phyloP scores from a whole-genome alignment of 1,140 invertebrate species.

The Sarcophaga bullata region DNA sequence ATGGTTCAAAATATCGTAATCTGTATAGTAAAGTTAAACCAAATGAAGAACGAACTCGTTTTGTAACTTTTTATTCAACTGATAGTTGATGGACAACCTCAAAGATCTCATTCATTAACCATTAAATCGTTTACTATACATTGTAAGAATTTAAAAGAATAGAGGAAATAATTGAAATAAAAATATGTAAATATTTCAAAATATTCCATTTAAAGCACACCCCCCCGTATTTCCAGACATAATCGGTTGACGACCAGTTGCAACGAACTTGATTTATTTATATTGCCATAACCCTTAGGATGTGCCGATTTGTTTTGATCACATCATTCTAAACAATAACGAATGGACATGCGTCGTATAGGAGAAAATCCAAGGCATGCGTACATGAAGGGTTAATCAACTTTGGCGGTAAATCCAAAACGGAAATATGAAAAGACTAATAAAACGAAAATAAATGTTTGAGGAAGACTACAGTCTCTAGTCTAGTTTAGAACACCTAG shows the following conservation, averaged over 20 bases:
- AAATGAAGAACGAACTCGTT: too few relatives aligned
- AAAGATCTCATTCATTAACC: too few relatives aligned
- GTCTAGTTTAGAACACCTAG: constrained; percentile 32
- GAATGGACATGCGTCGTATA: neutral
- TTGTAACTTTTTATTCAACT: too few relatives aligned
- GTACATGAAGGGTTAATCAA: constrained; percentile 19
- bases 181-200: too few relatives aligned
- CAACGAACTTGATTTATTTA: constrained; percentile 12
- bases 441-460: constrained; percentile 16
- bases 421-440: constrained; percentile 20
- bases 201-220: neutral
- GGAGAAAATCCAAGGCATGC: neutral
- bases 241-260: neutral
- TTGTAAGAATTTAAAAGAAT: too few relatives aligned
- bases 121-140: too few relatives aligned
- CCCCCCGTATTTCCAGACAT: neutral
- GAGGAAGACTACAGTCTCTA: constrained; percentile 12
- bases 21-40: too few relatives aligned
- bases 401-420: constrained; percentile 37
- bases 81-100: too few relatives aligned
- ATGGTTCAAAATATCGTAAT: too few relatives aligned
- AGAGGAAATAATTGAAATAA: too few relatives aligned
- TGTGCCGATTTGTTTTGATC: neutral
- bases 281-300: neutral
- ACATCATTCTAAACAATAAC: constrained; percentile 17